phyloP scores from a whole-genome alignment of 1,140 invertebrate species.

The Psilanteris sp. region DNA sequence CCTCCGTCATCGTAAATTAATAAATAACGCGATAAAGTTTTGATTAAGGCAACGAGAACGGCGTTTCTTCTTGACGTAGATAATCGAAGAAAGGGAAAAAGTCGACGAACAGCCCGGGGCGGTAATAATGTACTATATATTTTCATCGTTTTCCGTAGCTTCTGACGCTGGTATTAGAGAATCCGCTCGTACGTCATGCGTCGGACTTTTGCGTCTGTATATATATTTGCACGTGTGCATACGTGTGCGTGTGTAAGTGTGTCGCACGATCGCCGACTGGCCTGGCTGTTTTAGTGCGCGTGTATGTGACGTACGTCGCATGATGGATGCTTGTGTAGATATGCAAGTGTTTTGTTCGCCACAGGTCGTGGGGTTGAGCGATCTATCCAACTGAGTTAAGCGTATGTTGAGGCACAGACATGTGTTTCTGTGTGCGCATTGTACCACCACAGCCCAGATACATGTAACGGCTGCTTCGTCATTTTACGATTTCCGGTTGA shows the following conservation, averaged over 20 bases:
- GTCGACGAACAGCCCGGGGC: constrained; percentile 23
- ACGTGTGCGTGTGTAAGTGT: neutral
- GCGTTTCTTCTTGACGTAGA: constrained; percentile 18
- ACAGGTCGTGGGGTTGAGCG: constrained; percentile 50
- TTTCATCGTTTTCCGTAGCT: constrained; percentile 44
- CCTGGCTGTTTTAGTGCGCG: neutral
- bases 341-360: constrained; percentile 69
- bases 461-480: constrained; percentile 63
- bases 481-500: constrained; percentile 65
- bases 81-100: constrained; percentile 49
- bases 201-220: constrained; percentile 31
- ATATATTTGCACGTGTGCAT: neutral
- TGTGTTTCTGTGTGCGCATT: constrained; percentile 52
- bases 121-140: constrained; percentile 56
- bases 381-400: constrained; percentile 64
- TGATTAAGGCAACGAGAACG: too few relatives aligned
- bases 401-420: constrained; percentile 49
- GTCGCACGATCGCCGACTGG: constrained; percentile 8
- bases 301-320: constrained; percentile 37
- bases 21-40: constrained; percentile 51
- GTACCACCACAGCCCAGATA: constrained; percentile 23
- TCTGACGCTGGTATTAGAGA: constrained; percentile 42
- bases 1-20: constrained; percentile 19
- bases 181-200: constrained; percentile 46
- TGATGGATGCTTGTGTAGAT: constrained; percentile 66